Base-by-base conservation (phyloP, 2,113 vertebrate genomes). In the Triplophysa dalaica region DNA sequence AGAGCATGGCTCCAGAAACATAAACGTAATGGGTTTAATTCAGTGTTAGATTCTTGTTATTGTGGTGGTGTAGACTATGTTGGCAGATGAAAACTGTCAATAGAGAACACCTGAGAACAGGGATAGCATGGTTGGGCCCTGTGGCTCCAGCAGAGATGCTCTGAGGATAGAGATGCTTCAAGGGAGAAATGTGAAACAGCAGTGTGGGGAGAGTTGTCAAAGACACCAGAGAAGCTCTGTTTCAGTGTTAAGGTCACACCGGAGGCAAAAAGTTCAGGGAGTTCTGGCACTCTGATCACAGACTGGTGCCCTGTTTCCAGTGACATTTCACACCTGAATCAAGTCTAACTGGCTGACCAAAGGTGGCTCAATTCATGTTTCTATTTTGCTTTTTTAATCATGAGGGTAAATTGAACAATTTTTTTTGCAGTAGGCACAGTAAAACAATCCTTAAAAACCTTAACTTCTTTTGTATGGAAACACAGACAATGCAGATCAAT, bases 141-240 rank as follows among this genome's bases (percentile, higher is more conserved):
- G 33, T 65, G 62, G 22, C 70, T 80, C 21, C 64, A 50, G 41
- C 56, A 70, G 74, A 74, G 82, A 76, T 81, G 54, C 54, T 81
- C n/a, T 73, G 43, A 78, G 69, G 78, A 81, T 79, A 80, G 68
- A 24, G 26, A 26, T 62, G 74, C 76, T 45, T 17, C 48, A 83
- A 8, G 21, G 29, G 56, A 62, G 79, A 79, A 84, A 84, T 61
- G 75, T 84, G 69, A 84, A 75, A 33, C 82, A 77, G 75, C 54
- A 78, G 79, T 41, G 26, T 67, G 62, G 73, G 45, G 73, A 64
- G 48, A 77, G 38, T 66, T 70, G 69, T 75, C 63, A 69, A 48
- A 65, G 50, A 70, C 50, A 41, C 54, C 26, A 26, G 70, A 81
- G n/a, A 62, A 43, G 48, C 70, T 84, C 76, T 43, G 38, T 84